Conservation (phyloP, 2,888 invertebrate species). For the Drosophila fulvimacula region DNA sequence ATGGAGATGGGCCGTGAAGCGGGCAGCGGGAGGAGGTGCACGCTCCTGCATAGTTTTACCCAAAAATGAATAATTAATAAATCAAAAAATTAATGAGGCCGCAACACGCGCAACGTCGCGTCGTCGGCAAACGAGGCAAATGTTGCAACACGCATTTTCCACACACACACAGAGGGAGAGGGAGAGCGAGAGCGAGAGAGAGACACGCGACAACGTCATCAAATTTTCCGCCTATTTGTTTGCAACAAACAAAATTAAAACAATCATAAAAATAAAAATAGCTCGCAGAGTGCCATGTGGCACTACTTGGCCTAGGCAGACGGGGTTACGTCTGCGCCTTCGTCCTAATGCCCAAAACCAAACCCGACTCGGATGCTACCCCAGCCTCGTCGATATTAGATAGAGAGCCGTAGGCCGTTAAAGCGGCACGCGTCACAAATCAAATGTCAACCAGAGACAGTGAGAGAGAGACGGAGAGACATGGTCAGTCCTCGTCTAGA, state of each 20-base stretch:
- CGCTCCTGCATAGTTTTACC: conserved; percentile 47
- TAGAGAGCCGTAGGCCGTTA: conserved; percentile 52
- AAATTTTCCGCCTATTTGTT: conserved; percentile 78
- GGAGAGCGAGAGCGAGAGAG: neutral
- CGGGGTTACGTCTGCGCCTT: conserved; percentile 7
- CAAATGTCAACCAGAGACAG: conserved; percentile 62
- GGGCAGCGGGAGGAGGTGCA: conserved; percentile 7
- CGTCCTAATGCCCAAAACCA: conserved; percentile 21
- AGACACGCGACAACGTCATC: conserved; percentile 50
- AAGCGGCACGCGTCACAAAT: conserved; percentile 73
- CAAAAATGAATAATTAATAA: conserved; percentile 76
- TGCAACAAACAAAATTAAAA: conserved; percentile 78
- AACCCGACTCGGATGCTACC: neutral
- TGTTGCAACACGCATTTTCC: conserved; percentile 52
- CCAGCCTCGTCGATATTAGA: conserved; percentile 16
- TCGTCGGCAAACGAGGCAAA: conserved; percentile 32
- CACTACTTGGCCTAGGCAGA: conserved; percentile 44
- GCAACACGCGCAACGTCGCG: conserved; percentile 62
- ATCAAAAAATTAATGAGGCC: conserved; percentile 81
- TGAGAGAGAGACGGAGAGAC: neutral
- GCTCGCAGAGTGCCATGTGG: conserved; percentile 55
- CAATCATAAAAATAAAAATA: conserved; percentile 74
- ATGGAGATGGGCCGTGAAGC: neutral
- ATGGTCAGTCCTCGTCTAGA: neutral
- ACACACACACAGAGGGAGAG: conserved; percentile 9